phyloP scores from a whole-genome alignment of 2,113 vertebrate genomes.

The Epinephelus cyanopodus region DNA sequence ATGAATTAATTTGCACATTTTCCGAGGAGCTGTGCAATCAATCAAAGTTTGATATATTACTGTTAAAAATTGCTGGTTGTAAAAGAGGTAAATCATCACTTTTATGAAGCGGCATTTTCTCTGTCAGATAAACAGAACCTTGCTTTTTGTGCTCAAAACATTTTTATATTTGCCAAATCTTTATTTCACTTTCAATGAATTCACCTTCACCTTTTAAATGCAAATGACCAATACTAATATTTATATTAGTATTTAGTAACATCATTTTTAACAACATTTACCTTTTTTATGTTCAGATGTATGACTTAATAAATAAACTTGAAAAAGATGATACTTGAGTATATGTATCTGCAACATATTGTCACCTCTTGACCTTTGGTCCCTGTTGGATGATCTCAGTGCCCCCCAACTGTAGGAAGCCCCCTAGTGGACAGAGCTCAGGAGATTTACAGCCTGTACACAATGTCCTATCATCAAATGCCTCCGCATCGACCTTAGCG shows the following conservation, averaged over 20 bases:
- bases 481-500: slow-evolving; percentile 30
- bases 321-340: not conserved
- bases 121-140: too few relatives aligned
- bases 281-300: not conserved
- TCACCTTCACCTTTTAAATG: too few relatives aligned
- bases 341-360: not conserved
- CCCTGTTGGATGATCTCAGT: not conserved
- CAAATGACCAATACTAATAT: not conserved
- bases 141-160: too few relatives aligned
- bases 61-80: too few relatives aligned
- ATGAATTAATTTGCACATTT: too few relatives aligned
- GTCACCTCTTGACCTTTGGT: not conserved
- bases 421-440: slow-evolving; percentile 38
- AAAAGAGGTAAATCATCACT: too few relatives aligned
- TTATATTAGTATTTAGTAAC: not conserved
- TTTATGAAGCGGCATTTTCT: too few relatives aligned
- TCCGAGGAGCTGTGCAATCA: too few relatives aligned
- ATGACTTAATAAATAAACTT: not conserved
- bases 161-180: too few relatives aligned
- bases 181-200: too few relatives aligned
- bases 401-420: not conserved
- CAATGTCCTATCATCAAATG: slow-evolving; percentile 25
- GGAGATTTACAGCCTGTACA: slow-evolving; percentile 15
- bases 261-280: not conserved
- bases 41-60: too few relatives aligned